Conservation (phyloP, 2,797 vertebrate species). For the Fundulus diaphanus region DNA sequence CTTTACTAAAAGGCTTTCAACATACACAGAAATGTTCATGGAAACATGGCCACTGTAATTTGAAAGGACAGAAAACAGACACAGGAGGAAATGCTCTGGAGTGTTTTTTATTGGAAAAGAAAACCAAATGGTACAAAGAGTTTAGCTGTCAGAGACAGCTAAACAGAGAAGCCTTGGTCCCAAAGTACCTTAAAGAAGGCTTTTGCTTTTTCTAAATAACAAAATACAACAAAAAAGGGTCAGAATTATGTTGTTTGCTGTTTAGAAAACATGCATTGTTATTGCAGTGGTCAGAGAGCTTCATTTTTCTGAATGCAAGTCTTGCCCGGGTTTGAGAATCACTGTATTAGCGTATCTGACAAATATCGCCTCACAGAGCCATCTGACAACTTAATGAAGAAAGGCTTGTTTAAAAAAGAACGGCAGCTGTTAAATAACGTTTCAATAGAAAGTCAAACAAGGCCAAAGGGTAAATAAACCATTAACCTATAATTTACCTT, state of each 20-base stretch:
- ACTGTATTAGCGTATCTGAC: background rate
- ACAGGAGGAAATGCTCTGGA: background rate
- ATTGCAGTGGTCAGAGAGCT: background rate
- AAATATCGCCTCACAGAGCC: background rate
- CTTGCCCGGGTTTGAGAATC: background rate
- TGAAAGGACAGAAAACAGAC: background rate
- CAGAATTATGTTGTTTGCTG: background rate
- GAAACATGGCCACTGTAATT: background rate
- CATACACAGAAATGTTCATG: too few relatives aligned
- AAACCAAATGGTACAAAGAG: background rate
- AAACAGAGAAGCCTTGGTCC: background rate
- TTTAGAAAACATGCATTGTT: background rate
- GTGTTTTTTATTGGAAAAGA: background rate
- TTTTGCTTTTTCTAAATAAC: background rate
- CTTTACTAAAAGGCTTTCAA: too few relatives aligned
- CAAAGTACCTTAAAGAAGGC: too few relatives aligned
- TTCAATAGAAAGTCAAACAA: background rate
- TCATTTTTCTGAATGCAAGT: background rate
- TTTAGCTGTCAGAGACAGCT: background rate
- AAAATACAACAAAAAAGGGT: background rate
- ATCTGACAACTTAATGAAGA: too few relatives aligned
- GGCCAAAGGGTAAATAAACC: background rate
- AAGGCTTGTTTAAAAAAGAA: background rate
- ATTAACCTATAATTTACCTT: too few relatives aligned
- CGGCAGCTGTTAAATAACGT: background rate